These are phyloP conservation scores for Ricordea florida DNA, from an alignment of 92 coral and sea anemone species.

Conservation along the genomic window DNA sequence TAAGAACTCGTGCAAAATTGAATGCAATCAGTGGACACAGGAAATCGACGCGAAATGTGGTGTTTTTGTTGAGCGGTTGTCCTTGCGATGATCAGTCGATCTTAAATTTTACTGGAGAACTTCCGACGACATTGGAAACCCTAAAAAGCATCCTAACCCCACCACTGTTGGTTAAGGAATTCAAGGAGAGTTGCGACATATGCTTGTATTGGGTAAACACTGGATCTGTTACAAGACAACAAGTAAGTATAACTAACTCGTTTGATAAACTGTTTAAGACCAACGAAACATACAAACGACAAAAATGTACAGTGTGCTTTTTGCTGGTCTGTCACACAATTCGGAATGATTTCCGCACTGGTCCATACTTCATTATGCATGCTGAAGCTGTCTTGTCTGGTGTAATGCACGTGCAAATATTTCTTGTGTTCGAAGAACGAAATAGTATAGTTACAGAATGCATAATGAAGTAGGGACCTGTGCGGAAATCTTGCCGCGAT, in stretches of 20 bases:
- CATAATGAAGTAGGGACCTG: too few relatives aligned
- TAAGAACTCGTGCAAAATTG: conserved; percentile 46
- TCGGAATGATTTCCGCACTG: too few relatives aligned
- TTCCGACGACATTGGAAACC: conserved; percentile 27
- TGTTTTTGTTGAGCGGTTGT: conserved; percentile 79
- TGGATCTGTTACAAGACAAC: conserved; percentile 2
- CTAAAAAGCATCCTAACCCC: conserved; percentile 71
- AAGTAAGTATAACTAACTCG: not conserved
- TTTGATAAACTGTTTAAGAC: too few relatives aligned
- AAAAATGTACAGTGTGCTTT: too few relatives aligned
- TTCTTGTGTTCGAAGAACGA: too few relatives aligned
- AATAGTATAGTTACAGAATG: too few relatives aligned
- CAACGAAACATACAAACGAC: too few relatives aligned
- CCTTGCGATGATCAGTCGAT: conserved; percentile 64
- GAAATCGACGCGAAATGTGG: conserved; percentile 52
- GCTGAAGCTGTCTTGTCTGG: too few relatives aligned
- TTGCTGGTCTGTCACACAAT: too few relatives aligned
- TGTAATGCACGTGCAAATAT: too few relatives aligned
- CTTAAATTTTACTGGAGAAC: conserved; percentile 61
- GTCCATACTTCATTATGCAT: too few relatives aligned
- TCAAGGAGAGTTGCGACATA: conserved; percentile 64
- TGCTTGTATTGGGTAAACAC: conserved; percentile 83
- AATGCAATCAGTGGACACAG: conserved; percentile 9
- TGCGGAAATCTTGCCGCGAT: too few relatives aligned
- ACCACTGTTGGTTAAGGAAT: conserved; percentile 70